Percentiles rank a stretch among this genome's conserved stretches.
These are phyloP conservation scores for Pristionchus exspectatus DNA, from an alignment of 2,888 invertebrate species.

Conservation along the genomic window DNA sequence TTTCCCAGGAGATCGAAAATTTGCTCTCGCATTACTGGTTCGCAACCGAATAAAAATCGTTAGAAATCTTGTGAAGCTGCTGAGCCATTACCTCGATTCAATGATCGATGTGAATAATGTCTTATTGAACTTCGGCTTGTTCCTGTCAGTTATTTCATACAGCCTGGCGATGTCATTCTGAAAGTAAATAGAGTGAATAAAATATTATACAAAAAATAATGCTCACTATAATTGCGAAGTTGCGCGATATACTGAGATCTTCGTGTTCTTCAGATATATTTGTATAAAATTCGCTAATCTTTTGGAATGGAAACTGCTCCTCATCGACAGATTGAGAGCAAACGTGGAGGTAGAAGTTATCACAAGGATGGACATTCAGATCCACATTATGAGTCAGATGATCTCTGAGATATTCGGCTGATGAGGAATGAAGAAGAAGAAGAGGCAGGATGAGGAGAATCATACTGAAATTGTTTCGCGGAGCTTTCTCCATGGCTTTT, in stretches of 20 bases:
- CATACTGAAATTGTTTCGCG: too few relatives aligned
- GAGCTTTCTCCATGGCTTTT: too few relatives aligned
- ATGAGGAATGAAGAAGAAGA: background rate
- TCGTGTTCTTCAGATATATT: background rate
- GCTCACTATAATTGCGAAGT: background rate
- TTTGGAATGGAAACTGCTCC: background rate
- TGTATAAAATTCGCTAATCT: background rate
- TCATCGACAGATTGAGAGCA: background rate
- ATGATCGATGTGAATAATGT: too few relatives aligned
- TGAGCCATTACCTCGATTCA: too few relatives aligned
- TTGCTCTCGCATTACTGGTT: too few relatives aligned
- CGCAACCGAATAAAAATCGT: too few relatives aligned
- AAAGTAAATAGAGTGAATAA: background rate
- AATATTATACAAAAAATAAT: too few relatives aligned
- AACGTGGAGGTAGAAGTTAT: background rate
- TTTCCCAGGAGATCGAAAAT: too few relatives aligned
- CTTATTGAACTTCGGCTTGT: background rate
- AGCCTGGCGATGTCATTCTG: background rate
- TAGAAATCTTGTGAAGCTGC: too few relatives aligned
- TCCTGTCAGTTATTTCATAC: too few relatives aligned
- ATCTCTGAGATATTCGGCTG: background rate
- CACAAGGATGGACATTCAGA: background rate
- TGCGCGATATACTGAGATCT: background rate
- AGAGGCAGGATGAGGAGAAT: conserved; percentile 79
- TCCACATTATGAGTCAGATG: background rate